Conservation (phyloP, 2,797 vertebrate species). For the Prionace glauca region DNA sequence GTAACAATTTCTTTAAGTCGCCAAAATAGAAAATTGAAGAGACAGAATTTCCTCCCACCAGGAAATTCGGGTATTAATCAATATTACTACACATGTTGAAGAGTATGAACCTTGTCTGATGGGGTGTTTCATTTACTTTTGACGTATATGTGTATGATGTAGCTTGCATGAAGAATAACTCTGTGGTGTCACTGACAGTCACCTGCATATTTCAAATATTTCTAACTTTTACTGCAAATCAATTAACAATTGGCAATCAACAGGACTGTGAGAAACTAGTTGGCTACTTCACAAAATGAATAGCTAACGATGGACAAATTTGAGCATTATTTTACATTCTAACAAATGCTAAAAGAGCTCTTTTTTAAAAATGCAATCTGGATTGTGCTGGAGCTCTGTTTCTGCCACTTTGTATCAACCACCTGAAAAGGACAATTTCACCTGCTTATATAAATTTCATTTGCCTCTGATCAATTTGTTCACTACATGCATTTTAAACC, state of each 20-base stretch:
- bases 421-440: not conserved
- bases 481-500: not conserved
- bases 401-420: not conserved
- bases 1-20: not conserved
- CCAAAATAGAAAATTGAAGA: not conserved
- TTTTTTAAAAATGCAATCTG: not conserved
- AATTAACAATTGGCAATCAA: not conserved
- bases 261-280: not conserved
- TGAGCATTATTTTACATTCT: not conserved
- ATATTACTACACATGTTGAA: not conserved
- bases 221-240: not conserved
- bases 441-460: not conserved
- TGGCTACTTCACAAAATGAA: not conserved
- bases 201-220: not conserved
- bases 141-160: not conserved
- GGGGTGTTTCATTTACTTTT: not conserved
- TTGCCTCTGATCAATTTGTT: not conserved
- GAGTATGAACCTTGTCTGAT: not conserved
- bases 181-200: not conserved
- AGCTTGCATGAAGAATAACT: not conserved
- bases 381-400: not conserved
- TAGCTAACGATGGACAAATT: not conserved
- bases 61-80: not conserved
- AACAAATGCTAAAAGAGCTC: not conserved
- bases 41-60: too few relatives aligned